A percentile compares a stretch with the other conserved stretches of the same genome.
These are phyloP conservation scores for Bombyx mandarina DNA, from an alignment of 1,140 invertebrate species.

Conservation along the genomic window DNA sequence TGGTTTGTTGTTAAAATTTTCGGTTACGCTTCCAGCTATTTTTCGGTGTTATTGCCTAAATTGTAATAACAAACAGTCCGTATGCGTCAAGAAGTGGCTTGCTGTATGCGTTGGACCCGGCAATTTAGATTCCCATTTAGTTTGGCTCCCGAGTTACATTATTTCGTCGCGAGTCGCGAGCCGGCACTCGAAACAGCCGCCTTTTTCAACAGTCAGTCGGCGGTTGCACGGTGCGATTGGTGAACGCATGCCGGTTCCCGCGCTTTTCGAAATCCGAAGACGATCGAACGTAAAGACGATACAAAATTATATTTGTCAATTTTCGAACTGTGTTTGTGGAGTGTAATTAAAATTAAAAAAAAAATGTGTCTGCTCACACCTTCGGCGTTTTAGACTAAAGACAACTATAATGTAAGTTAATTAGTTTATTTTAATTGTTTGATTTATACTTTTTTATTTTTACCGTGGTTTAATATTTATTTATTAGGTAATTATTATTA, in stretches of 20 bases:
- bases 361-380: constrained; percentile 15
- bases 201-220: constrained; percentile 17
- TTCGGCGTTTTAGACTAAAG: constrained; percentile 8
- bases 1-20: background rate
- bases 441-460: background rate
- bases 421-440: background rate
- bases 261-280: constrained; percentile 19
- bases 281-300: constrained; percentile 24
- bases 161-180: too few species aligned
- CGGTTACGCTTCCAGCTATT: background rate
- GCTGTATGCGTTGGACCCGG: constrained; percentile 6
- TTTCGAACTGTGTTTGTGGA: constrained; percentile 19
- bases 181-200: too few species aligned
- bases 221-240: constrained; percentile 19
- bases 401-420: constrained; percentile 10
- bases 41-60: background rate
- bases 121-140: too few species aligned
- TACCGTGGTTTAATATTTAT: background rate
- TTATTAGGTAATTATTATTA: too few species aligned
- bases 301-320: constrained; percentile 14
- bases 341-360: constrained; percentile 11
- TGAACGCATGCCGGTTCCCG: constrained; percentile 21
- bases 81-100: constrained; percentile 14
- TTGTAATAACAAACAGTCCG: constrained; percentile 16
- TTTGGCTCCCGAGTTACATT: too few species aligned